Evolutionary conservation across 2,888 invertebrate species (phyloP).

Genomic region (Cheilosia soror): DNA sequence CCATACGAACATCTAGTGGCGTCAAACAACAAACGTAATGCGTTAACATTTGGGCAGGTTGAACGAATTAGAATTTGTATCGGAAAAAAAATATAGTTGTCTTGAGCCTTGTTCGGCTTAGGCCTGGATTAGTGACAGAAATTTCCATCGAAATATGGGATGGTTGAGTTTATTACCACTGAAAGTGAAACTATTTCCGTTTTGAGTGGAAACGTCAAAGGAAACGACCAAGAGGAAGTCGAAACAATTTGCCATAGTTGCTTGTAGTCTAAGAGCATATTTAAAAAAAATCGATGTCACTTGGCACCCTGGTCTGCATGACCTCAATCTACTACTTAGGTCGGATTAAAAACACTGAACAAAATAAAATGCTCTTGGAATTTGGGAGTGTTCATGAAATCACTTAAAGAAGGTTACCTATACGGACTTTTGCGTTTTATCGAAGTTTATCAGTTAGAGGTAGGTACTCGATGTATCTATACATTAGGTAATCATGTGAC

Average conservation of each 20-base stretch:
- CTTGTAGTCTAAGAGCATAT: neutral
- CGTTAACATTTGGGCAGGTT: constrained; percentile 18
- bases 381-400: too few relatives aligned
- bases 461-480: too few relatives aligned
- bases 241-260: neutral
- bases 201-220: neutral
- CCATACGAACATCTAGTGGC: constrained; percentile 46
- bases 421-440: too few relatives aligned
- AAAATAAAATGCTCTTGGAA: too few relatives aligned
- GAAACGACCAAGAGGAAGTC: neutral
- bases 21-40: constrained; percentile 60
- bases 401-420: too few relatives aligned
- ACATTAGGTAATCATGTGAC: too few relatives aligned
- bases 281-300: too few relatives aligned
- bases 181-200: constrained; percentile 25
- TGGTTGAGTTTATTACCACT: neutral
- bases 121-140: neutral
- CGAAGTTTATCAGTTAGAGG: too few relatives aligned
- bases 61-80: constrained; percentile 39
- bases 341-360: too few relatives aligned
- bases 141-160: constrained; percentile 3
- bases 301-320: too few relatives aligned
- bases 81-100: neutral
- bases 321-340: too few relatives aligned
- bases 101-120: constrained; percentile 4